Percentiles rank a stretch among this genome's conserved stretches.
Conservation (phyloP, 1,140 invertebrate genomes). For the Spodoptera litura region DNA sequence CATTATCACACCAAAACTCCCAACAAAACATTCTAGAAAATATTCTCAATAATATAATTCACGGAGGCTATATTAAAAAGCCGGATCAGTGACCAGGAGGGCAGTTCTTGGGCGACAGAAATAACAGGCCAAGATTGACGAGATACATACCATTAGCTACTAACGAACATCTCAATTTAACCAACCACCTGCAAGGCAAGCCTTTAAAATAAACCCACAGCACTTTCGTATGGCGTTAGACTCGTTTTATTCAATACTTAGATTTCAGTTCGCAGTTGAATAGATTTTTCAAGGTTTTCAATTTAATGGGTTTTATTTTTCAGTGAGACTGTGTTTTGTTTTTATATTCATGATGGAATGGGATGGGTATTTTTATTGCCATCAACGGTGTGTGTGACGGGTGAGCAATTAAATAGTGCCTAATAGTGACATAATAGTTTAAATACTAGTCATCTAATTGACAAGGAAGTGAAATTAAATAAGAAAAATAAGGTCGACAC, state of each 20-base stretch:
- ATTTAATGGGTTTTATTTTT: neutral
- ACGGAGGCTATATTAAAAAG: slow-evolving; percentile 53
- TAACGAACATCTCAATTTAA: slow-evolving; percentile 70
- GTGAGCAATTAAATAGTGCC: neutral
- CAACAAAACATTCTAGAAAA: neutral
- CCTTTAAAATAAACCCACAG: slow-evolving; percentile 51
- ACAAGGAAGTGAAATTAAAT: too few species aligned
- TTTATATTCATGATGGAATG: too few species aligned
- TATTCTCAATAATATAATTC: slow-evolving; percentile 28
- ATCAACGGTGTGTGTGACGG: neutral
- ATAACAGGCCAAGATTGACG: slow-evolving; percentile 63
- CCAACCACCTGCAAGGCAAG: slow-evolving; percentile 58
- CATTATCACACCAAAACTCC: neutral
- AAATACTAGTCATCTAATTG: too few species aligned
- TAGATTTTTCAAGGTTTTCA: neutral
- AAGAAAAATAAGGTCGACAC: too few species aligned
- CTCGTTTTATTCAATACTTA: slow-evolving; percentile 33
- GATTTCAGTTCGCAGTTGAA: neutral
- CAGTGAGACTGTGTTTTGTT: too few species aligned
- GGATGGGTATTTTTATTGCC: too few species aligned
- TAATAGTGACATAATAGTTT: neutral
- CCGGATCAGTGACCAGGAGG: slow-evolving; percentile 38
- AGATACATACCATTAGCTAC: slow-evolving; percentile 64
- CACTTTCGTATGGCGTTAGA: slow-evolving; percentile 50
- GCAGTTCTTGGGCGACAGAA: slow-evolving; percentile 60